Percentiles rank a stretch among this genome's conserved stretches.
Evolutionary conservation across 2,888 invertebrate genomes (phyloP).

Genomic region (Achlya flavicornis): DNA sequence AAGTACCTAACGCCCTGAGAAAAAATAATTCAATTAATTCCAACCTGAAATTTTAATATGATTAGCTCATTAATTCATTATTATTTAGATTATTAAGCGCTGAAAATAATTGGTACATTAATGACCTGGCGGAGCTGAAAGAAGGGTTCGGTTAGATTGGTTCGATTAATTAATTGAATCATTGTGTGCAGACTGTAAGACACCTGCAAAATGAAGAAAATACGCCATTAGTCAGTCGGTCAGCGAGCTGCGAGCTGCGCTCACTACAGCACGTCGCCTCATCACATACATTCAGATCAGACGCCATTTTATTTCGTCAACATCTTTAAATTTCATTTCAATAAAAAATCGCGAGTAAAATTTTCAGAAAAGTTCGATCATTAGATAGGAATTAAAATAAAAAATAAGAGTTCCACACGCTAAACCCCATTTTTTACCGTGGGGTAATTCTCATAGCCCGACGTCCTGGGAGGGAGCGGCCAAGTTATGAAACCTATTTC

Average conservation of each 20-base stretch:
- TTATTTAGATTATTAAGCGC: constrained; percentile 51
- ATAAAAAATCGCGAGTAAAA: too few species aligned
- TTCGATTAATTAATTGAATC: constrained; percentile 50
- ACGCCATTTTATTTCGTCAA: too few species aligned
- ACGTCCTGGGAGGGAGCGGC: too few species aligned
- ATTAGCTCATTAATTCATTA: constrained; percentile 27
- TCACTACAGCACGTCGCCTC: background rate
- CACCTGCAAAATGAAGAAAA: constrained; percentile 67
- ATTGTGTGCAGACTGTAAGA: constrained; percentile 52
- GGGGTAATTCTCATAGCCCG: too few species aligned
- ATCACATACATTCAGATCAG: too few species aligned
- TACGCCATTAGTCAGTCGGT: constrained; percentile 56
- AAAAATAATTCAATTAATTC: constrained; percentile 58
- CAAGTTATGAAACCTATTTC: too few species aligned
- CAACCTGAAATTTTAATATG: constrained; percentile 73
- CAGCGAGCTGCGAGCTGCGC: constrained; percentile 1
- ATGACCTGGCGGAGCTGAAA: constrained; percentile 66
- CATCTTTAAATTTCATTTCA: too few species aligned
- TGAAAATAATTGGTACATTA: constrained; percentile 73
- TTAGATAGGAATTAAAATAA: too few species aligned
- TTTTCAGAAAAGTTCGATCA: too few species aligned
- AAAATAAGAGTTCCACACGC: too few species aligned
- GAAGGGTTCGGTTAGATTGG: constrained; percentile 51
- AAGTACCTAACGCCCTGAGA: constrained; percentile 64
- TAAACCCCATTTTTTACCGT: too few species aligned